phyloP scores from a whole-genome alignment of 1,140 invertebrate genomes.

The Triops longicaudatus region DNA sequence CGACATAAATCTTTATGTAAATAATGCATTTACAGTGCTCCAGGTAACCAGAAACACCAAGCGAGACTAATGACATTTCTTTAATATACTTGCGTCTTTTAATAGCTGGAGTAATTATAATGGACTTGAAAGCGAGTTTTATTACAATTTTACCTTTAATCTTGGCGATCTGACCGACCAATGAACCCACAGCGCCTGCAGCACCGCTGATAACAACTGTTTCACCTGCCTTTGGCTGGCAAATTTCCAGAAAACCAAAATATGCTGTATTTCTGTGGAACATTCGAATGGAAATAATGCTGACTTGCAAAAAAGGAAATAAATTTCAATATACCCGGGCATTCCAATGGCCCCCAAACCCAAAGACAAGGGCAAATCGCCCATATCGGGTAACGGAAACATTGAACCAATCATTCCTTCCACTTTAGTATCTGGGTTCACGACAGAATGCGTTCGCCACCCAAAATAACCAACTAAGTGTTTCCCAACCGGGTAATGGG shows the following conservation, averaged over 20 bases:
- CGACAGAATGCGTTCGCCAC: slow-evolving; percentile 51
- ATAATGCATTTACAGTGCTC: no score
- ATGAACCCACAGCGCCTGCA: slow-evolving; percentile 54
- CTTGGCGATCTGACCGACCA: slow-evolving; percentile 65
- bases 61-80: no score
- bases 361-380: slow-evolving; percentile 48
- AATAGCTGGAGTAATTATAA: not conserved
- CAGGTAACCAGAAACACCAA: no score
- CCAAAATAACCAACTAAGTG: slow-evolving; percentile 50
- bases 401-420: slow-evolving; percentile 36
- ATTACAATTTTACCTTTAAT: slow-evolving; percentile 43
- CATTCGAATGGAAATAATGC: not conserved
- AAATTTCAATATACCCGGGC: slow-evolving; percentile 44
- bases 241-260: slow-evolving; percentile 60
- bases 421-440: slow-evolving; percentile 29
- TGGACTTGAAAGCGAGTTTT: no score
- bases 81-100: no score
- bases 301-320: not conserved
- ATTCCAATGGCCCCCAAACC: slow-evolving; percentile 53
- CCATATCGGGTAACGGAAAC: slow-evolving; percentile 44
- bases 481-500: slow-evolving; percentile 50
- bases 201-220: slow-evolving; percentile 56
- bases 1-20: no score
- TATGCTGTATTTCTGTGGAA: slow-evolving; percentile 57
- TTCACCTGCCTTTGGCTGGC: slow-evolving; percentile 56